Evolutionary conservation across 2,888 invertebrate genomes (phyloP), one percentile per base, ranked within the genome.

Genomic region (Malthinus flaveolus): DNA sequence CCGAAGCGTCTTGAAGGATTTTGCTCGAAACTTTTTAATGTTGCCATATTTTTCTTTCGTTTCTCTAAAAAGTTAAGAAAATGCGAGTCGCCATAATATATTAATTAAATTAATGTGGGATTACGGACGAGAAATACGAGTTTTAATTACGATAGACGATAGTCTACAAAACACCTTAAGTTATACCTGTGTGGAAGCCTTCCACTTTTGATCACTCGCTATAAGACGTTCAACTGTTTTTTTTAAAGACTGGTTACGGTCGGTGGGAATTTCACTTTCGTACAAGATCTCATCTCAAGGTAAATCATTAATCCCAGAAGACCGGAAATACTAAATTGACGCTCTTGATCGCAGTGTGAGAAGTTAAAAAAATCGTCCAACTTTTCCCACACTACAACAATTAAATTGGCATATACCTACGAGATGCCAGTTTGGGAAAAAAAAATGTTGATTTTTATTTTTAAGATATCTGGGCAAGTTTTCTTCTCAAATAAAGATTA

Each of bases 401-500:
- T 42, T 23, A 42, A 42, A 42, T n/a, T 7, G 39, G 13, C 13
- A 42, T 42, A 23, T 23, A 42, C 12, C 15, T 37, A 13, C 15
- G 33, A 48, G 11, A n/a, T 8, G 37, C 12, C 39, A 15, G 8
- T 8, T 39, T n/a, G 15, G n/a, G 15, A 39, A 39, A 15, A 42
- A 15, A 13, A 12, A 15, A 39, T 9, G 13, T 15, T 11, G 12
- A 13, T 23, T 12, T 42, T 15, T 42, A 6, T 6, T 42, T 42
- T 42, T 42, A 42, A 42, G 42, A 34, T 34, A 33, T 9, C 34
- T 48, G n/a, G 11, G n/a, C 12, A 13, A 42, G 15, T 9, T 13
- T n/a, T 23, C 46, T 62, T 64, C 66, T 23, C 62, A 61, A 63
- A 65, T 65, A 67, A 57, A 66, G 68, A 70, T 71, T 68, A 67